These are phyloP conservation scores for Dicentrarchus labrax DNA, from an alignment of 2,113 vertebrate species.

Conservation along the genomic window DNA sequence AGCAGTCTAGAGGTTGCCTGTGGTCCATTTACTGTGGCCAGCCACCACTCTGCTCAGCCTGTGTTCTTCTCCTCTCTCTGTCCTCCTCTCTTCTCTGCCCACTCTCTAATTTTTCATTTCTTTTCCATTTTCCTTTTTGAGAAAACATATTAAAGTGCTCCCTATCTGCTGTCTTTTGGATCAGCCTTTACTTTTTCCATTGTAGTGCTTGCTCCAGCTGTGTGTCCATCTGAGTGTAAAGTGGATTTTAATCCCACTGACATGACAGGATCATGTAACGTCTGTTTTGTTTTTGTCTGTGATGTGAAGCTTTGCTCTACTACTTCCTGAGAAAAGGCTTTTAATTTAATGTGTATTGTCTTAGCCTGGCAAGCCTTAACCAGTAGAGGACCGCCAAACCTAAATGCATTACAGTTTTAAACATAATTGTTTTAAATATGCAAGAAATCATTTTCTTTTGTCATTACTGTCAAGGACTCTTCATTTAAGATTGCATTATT, in stretches of 20 bases:
- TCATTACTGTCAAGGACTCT: not conserved
- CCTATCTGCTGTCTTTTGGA: not conserved
- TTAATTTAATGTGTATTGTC: not conserved
- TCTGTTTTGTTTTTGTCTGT: not conserved
- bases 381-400: no score
- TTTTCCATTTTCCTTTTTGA: slow-evolving; percentile 33
- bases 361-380: not conserved
- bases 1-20: slow-evolving; percentile 56
- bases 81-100: slow-evolving; percentile 28
- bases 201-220: slow-evolving; percentile 15
- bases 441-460: not conserved
- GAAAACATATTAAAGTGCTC: slow-evolving; percentile 19
- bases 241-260: not conserved
- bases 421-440: not conserved
- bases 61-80: slow-evolving; percentile 34
- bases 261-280: not conserved
- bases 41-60: slow-evolving; percentile 58
- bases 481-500: not conserved
- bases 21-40: slow-evolving; percentile 72
- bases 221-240: not conserved
- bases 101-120: slow-evolving; percentile 33
- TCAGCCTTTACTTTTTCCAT: slow-evolving; percentile 3
- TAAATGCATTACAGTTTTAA: not conserved
- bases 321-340: not conserved
- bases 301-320: not conserved